Evolutionary conservation across 2,113 vertebrate species (phyloP), one percentile per base, ranked within the genome.

Genomic region (Strix aluco): DNA sequence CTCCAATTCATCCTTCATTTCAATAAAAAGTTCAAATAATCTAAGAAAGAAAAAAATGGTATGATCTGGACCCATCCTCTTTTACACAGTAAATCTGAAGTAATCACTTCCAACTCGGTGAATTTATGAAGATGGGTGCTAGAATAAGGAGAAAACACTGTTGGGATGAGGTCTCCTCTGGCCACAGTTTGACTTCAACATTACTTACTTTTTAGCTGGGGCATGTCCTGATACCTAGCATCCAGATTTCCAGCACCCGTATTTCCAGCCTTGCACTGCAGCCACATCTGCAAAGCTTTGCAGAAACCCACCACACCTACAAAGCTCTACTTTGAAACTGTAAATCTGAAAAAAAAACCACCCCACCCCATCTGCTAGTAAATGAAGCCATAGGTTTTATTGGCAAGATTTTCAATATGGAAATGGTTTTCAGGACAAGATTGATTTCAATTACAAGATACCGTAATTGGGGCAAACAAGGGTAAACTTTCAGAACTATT

Each of bases 1-100:
- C 94, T 90, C 89, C 86, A 90, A 94, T 87, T 94, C 46, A 86
- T 82, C 72, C 55, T 86, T 93, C 46, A 87, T 79, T 89, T 95
- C 75, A 90, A 97, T 67, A 23, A 92, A 58, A 94, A 26, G 27
- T 92, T 94, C 29, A 77, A 88, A 66, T 15, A 61, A 85, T 20
- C 23, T 84, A 69, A 69, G 72, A 3, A 65, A 92, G 52, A 46
- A 67, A 86, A 61, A 79, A 65, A 27, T 2, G 0, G 3, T 32
- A 29, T 14, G 42, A 74, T 36, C 36, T 59, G 73, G 42, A 89
- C 47, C 11, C 9, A 34, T 9, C 2, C 4, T 78, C 23, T 47
- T 81, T 65, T 73, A 82, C 3, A 14, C 4, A 61, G 16, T 20
- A 55, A 92, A 94, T 9, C 73, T 69, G 62, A 97, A 78, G 52